phyloP scores from a whole-genome alignment of 53 echinoderm and acorn worm species.

The Paracentrotus lividus region DNA sequence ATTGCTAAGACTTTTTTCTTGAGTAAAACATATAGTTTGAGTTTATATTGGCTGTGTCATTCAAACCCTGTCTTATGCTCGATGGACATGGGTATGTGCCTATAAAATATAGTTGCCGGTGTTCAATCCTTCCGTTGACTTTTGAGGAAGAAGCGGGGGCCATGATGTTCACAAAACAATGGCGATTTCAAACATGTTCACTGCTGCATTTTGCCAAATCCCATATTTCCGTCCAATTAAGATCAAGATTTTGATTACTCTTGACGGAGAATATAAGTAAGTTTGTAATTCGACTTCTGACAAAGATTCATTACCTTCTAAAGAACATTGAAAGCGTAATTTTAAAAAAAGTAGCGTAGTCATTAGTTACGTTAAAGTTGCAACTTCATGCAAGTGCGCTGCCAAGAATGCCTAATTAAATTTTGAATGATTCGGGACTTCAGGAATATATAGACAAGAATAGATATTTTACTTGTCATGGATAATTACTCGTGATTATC shows the following conservation, averaged over 20 bases:
- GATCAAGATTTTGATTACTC: not conserved
- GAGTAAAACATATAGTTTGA: too few relatives aligned
- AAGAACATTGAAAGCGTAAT: not conserved
- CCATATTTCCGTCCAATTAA: not conserved
- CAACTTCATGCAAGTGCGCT: not conserved
- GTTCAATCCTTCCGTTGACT: not conserved
- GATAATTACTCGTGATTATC: not conserved
- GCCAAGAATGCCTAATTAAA: not conserved
- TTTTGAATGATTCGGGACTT: not conserved
- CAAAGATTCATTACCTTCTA: not conserved
- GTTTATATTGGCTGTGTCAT: not conserved
- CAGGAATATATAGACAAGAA: not conserved
- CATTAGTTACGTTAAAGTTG: not conserved
- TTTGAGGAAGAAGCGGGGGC: not conserved
- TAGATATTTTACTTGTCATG: not conserved
- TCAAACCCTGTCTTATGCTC: not conserved
- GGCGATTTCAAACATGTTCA: not conserved
- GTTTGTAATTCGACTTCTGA: not conserved
- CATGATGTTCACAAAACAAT: not conserved
- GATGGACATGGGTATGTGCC: not conserved
- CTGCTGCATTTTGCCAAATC: not conserved
- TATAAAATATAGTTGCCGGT: not conserved
- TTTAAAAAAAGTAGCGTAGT: not conserved
- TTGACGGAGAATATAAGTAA: not conserved
- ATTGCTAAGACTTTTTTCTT: too few relatives aligned